Base-by-base conservation (phyloP, 2,797 vertebrate species). In the Halcyon smyrnensis region DNA sequence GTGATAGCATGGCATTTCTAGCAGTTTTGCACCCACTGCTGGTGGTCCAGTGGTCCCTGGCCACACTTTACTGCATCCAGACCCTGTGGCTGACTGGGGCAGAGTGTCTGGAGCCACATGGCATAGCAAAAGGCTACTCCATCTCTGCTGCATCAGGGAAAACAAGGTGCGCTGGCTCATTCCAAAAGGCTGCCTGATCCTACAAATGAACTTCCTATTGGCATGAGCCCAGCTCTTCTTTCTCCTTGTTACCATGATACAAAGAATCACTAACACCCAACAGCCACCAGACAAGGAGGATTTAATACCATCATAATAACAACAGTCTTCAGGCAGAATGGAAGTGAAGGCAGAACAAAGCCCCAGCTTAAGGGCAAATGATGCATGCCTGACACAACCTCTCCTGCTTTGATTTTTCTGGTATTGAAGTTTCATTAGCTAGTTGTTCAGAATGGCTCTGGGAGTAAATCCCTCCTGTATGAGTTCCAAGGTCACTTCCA, bases 401-500 rank as follows among this genome's bases (percentile, higher is more conserved):
- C 50, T 45, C 21, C 41, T 51, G 53, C 62, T 75, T 53, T 67
- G 19, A 34, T 89, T 90, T 95, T 82, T 90, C 56, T 79, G 43
- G 54, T 70, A 77, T 87, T 95, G 92, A 37, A 73, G 84, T 91
- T 95, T 95, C 94, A 69, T 92, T 95, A 95, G 75, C 68, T 71
- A 41, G 68, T n/a, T 43, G 46, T 68, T 93, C 62, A 59, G 68
- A 89, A 70, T 13, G 54, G 62, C 46, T 89, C 75, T 85, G 81
- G 46, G 62, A 92, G 53, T 69, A 85, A 93, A 93, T 63, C 50
- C 84, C 86, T 85, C 37, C 88, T 89, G 90, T 84, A 77, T 59
- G 65, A 89, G 46, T 87, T 95, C 84, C 93, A 95, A 95, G 92
- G 92, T 97, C 84, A 91, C 19, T 93, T 89, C 86, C 46, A 48